Conservation (phyloP, 1,140 invertebrate genomes). For the Augochlora pura region DNA sequence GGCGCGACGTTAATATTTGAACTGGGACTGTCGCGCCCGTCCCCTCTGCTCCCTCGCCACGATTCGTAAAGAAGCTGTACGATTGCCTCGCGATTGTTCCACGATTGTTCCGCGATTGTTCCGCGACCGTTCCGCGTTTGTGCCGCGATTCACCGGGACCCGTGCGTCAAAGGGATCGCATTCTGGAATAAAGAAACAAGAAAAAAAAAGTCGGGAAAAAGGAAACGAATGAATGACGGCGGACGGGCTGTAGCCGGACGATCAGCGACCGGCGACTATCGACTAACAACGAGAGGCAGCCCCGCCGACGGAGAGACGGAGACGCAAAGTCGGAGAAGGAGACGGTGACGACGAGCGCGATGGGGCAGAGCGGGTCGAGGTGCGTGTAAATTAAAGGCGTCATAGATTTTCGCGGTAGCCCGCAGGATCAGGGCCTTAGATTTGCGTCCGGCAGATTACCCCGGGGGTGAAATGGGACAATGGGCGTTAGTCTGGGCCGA, state of each 20-base stretch:
- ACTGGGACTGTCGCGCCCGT: slow-evolving; percentile 66
- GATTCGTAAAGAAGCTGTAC: slow-evolving; percentile 45
- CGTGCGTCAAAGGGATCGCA: too few relatives aligned
- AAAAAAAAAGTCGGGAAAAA: too few relatives aligned
- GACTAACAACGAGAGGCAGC: too few relatives aligned
- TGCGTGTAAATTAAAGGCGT: slow-evolving; percentile 78
- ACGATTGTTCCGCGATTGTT: background rate
- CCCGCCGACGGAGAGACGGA: background rate
- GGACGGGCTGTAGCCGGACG: background rate
- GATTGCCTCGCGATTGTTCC: background rate
- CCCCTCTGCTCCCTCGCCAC: slow-evolving; percentile 19
- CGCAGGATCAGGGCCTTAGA: slow-evolving; percentile 80
- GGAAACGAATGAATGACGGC: background rate
- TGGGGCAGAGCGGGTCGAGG: slow-evolving; percentile 40
- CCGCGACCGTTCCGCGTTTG: too few relatives aligned
- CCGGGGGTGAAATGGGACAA: slow-evolving; percentile 79
- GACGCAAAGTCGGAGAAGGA: background rate
- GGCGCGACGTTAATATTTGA: slow-evolving; percentile 80
- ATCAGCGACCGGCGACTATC: too few relatives aligned
- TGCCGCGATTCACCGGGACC: background rate
- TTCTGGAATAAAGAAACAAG: too few relatives aligned
- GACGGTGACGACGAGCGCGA: slow-evolving; percentile 21
- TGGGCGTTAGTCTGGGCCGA: slow-evolving; percentile 79
- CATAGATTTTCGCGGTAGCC: slow-evolving; percentile 80
- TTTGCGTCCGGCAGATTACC: slow-evolving; percentile 80